Conservation (phyloP, 2,888 invertebrate species). For the Tetranychus truncatus region DNA sequence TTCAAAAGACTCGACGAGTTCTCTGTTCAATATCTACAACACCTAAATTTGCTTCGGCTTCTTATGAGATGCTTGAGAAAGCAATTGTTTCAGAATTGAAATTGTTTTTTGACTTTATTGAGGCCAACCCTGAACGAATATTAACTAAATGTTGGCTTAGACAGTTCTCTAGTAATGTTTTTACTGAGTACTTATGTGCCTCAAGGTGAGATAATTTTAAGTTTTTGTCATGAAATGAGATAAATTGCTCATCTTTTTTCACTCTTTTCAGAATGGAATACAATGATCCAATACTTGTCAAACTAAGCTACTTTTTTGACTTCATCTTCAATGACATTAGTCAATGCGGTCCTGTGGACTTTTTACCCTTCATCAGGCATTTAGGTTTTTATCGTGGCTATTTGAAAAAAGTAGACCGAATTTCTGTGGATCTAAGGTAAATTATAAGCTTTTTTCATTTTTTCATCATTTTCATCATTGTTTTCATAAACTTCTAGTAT, state of each 20-base stretch:
- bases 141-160: neutral
- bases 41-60: slow-evolving; percentile 16
- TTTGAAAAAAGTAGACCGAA: neutral
- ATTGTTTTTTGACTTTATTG: neutral
- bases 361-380: slow-evolving; percentile 53
- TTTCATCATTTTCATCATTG: too few species aligned
- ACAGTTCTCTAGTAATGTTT: slow-evolving; percentile 37
- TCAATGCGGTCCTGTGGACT: slow-evolving; percentile 68
- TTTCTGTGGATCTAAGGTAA: neutral
- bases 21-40: slow-evolving; percentile 38
- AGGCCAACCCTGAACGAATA: neutral
- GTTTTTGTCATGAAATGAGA: too few species aligned
- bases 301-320: slow-evolving; percentile 53
- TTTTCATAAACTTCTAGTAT: neutral
- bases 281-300: slow-evolving; percentile 40
- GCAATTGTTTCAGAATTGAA: neutral
- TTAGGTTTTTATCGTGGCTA: slow-evolving; percentile 35
- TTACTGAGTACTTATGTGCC: slow-evolving; percentile 65
- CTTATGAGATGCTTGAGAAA: slow-evolving; percentile 12
- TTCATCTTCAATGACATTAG: slow-evolving; percentile 81
- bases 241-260: neutral
- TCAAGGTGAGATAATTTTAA: slow-evolving; percentile 35
- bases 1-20: slow-evolving; percentile 57
- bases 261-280: slow-evolving; percentile 9
- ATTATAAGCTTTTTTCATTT: neutral